These are phyloP conservation scores for Leptinotarsa defecta DNA, from an alignment of 1,140 invertebrate species.

Conservation along the genomic window DNA sequence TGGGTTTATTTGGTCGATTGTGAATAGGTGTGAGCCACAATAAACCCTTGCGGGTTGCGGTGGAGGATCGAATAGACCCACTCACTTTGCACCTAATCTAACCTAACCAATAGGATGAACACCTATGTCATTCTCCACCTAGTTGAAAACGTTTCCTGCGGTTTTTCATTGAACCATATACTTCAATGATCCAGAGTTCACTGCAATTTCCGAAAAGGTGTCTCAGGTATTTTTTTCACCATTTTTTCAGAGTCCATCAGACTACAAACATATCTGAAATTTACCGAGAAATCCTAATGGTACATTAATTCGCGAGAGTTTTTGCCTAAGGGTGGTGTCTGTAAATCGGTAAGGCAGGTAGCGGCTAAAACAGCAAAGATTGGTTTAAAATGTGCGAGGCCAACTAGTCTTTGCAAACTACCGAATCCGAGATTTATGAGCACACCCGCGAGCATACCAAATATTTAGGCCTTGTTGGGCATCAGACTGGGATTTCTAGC, in stretches of 20 bases:
- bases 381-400: background rate
- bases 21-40: too few relatives aligned
- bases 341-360: background rate
- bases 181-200: too few relatives aligned
- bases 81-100: too few relatives aligned
- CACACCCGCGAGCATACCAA: constrained; percentile 3
- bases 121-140: too few relatives aligned
- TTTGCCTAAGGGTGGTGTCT: constrained; percentile 5
- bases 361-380: background rate
- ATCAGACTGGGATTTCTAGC: background rate
- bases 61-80: too few relatives aligned
- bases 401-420: constrained; percentile 4
- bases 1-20: too few relatives aligned
- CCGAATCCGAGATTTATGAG: constrained; percentile 2
- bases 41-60: too few relatives aligned
- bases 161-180: too few relatives aligned
- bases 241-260: background rate
- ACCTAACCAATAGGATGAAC: too few relatives aligned
- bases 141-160: too few relatives aligned
- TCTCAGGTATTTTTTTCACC: too few relatives aligned
- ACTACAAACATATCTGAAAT: background rate
- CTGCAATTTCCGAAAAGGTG: too few relatives aligned
- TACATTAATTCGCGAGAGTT: background rate
- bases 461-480: background rate
- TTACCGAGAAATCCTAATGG: background rate